Evolutionary conservation across 2,888 invertebrate species (phyloP).

Genomic region (Epirrita christyi): DNA sequence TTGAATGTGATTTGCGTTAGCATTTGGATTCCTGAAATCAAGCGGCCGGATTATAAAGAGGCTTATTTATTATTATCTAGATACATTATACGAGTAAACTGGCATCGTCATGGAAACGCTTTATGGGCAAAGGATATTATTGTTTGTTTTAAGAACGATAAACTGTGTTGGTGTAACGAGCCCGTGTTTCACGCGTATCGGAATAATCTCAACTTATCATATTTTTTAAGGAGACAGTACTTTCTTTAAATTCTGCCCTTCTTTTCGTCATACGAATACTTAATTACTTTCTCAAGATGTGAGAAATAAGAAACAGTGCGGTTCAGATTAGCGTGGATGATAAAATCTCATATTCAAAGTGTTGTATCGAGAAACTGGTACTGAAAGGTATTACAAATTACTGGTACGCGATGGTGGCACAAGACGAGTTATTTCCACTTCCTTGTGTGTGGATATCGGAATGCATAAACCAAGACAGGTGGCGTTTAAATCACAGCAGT

Average conservation of each 20-base stretch:
- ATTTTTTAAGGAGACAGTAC: conserved; percentile 30
- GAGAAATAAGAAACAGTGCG: conserved; percentile 10
- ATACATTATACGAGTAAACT: conserved; percentile 40
- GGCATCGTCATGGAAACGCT: conserved; percentile 39
- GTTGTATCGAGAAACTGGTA: conserved; percentile 32
- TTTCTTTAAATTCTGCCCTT: conserved; percentile 15
- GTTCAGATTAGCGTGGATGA: conserved; percentile 29
- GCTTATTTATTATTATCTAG: conserved; percentile 49
- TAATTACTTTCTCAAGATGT: background rate
- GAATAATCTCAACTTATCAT: conserved; percentile 44
- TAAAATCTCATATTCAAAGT: conserved; percentile 28
- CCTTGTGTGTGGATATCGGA: conserved; percentile 64
- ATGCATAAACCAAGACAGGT: conserved; percentile 71
- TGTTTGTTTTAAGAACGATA: conserved; percentile 42
- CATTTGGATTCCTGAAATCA: conserved; percentile 32
- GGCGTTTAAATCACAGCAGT: conserved; percentile 67
- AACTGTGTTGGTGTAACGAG: conserved; percentile 41
- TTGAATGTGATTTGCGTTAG: conserved; percentile 36
- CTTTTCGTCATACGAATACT: conserved; percentile 4
- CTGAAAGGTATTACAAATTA: conserved; percentile 35
- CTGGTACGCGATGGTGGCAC: conserved; percentile 35
- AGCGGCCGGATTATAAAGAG: conserved; percentile 45
- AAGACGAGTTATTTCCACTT: conserved; percentile 50
- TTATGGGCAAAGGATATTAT: conserved; percentile 40
- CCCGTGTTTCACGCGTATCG: conserved; percentile 42